These are phyloP conservation scores for Piprites chloris DNA, from an alignment of 2,113 vertebrate species.

Conservation along the genomic window DNA sequence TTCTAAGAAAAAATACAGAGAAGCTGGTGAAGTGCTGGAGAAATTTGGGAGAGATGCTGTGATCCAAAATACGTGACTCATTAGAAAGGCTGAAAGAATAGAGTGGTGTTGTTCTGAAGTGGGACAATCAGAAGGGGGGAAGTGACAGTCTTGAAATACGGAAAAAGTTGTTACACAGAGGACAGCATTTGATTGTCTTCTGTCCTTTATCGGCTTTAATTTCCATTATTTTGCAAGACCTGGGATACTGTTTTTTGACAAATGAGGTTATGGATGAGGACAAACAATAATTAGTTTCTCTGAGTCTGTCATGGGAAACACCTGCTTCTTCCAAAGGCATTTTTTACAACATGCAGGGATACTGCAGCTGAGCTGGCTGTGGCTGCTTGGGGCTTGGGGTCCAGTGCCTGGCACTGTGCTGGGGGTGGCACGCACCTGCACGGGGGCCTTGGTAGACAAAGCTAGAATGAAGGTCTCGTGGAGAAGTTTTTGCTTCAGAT, in stretches of 20 bases:
- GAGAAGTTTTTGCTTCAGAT: conserved; percentile 53
- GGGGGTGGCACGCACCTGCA: not conserved
- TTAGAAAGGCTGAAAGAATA: not conserved
- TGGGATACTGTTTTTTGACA: not conserved
- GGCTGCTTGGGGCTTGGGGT: not conserved
- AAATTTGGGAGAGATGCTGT: not conserved
- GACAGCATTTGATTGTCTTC: not conserved
- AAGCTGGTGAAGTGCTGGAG: not conserved
- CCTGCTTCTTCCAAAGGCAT: not conserved
- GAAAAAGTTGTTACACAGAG: not conserved
- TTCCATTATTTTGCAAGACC: not conserved
- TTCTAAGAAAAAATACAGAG: not conserved
- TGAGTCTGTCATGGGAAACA: not conserved
- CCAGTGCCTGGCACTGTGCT: not conserved
- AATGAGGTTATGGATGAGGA: not conserved
- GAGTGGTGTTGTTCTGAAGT: not conserved
- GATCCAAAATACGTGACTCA: not conserved
- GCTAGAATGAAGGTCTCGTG: not conserved
- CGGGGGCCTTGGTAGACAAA: not conserved
- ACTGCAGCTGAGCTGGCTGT: not conserved
- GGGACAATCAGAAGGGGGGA: not conserved
- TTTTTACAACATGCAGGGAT: not conserved
- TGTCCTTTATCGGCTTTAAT: not conserved
- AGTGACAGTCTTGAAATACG: not conserved
- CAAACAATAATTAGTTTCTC: not conserved